Percentiles rank a stretch among this genome's conserved stretches.
Conservation (phyloP, 1,140 invertebrate genomes). For the Brachionus plicatilis region DNA sequence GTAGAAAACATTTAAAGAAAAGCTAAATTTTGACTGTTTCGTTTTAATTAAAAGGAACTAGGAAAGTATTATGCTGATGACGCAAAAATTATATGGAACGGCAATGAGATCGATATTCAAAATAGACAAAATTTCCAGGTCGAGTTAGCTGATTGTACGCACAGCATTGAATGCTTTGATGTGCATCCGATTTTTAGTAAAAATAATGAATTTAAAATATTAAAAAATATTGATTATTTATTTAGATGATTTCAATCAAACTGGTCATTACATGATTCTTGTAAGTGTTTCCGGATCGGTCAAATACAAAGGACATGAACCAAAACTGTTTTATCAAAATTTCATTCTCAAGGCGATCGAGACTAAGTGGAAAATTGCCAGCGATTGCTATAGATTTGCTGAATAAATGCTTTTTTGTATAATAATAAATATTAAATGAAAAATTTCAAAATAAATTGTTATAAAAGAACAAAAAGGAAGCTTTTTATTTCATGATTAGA, state of each 20-base stretch:
- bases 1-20: not conserved
- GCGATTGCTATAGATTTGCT: conserved; percentile 38
- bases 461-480: not conserved
- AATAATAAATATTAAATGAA: not conserved
- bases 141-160: not conserved
- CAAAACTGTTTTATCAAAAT: conserved; percentile 31
- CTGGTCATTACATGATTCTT: conserved; percentile 36
- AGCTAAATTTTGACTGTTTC: not conserved
- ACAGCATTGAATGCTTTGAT: conserved; percentile 34
- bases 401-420: not conserved
- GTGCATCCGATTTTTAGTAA: conserved; percentile 38
- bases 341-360: conserved; percentile 36
- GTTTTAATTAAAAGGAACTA: conserved; percentile 2
- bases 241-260: conserved; percentile 27
- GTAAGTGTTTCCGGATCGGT: conserved; percentile 33
- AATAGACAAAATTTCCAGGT: conserved; percentile 36
- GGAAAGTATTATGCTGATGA: conserved; percentile 29
- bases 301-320: conserved; percentile 26
- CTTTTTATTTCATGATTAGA: not conserved
- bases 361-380: conserved; percentile 34
- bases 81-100: conserved; percentile 35
- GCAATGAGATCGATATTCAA: conserved; percentile 18
- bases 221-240: not conserved
- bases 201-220: not conserved
- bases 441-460: not conserved